phyloP scores from a whole-genome alignment of 2,888 invertebrate species.

The Rhogogaster chlorosoma region DNA sequence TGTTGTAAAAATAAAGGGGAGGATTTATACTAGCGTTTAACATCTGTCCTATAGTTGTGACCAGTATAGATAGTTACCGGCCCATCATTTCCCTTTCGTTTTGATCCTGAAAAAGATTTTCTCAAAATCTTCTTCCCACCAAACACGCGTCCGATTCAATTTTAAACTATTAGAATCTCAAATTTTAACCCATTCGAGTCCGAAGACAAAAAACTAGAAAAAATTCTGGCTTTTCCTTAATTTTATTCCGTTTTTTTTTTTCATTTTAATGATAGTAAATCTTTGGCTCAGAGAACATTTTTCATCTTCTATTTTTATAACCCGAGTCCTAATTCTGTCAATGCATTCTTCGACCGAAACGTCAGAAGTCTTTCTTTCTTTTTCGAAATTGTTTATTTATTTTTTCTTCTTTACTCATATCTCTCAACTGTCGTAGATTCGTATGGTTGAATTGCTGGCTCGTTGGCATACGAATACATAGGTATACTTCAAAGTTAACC shows the following conservation, averaged over 20 bases:
- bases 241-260: not conserved
- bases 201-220: not conserved
- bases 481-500: constrained; percentile 12
- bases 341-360: not conserved
- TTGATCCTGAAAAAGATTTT: constrained; percentile 15
- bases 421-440: not conserved
- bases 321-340: constrained; percentile 20
- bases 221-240: not conserved
- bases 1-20: constrained; percentile 24
- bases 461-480: not conserved
- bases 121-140: not conserved
- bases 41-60: constrained; percentile 7
- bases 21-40: constrained; percentile 22
- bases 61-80: not conserved
- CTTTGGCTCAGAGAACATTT: not conserved
- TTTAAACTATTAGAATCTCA: not conserved
- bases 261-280: not conserved
- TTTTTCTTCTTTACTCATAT: constrained; percentile 1
- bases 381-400: not conserved
- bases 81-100: not conserved
- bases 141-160: constrained; percentile 8
- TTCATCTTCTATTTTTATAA: not conserved
- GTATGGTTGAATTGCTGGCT: not conserved
- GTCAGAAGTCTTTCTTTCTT: not conserved
- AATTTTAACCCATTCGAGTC: not conserved